Evolutionary conservation across 2,113 vertebrate species (phyloP).

Genomic region (Taurulus bubalis): DNA sequence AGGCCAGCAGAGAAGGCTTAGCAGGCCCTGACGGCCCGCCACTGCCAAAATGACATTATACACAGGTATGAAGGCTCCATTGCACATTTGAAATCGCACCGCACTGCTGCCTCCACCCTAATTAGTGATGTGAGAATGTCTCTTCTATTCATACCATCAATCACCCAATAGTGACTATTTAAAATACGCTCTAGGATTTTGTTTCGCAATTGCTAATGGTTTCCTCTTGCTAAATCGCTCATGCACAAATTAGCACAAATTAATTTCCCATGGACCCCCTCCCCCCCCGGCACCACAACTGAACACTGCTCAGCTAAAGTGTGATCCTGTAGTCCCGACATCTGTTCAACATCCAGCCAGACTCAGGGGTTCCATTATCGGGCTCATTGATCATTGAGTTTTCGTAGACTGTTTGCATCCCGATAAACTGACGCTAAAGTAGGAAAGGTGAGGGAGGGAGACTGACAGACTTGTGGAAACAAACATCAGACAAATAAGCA

Average conservation of each 20-base stretch:
- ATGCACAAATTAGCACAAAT: background rate
- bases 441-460: background rate
- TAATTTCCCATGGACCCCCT: background rate
- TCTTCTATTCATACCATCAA: background rate
- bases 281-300: background rate
- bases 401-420: slow-evolving; percentile 36
- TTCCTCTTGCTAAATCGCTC: background rate
- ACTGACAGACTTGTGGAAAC: background rate
- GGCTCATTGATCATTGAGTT: slow-evolving; percentile 55
- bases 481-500: slow-evolving; percentile 17
- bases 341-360: slow-evolving; percentile 39
- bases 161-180: background rate
- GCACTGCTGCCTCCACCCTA: background rate
- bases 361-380: slow-evolving; percentile 61
- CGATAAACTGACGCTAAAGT: slow-evolving; percentile 46
- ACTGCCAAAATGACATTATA: too few species aligned
- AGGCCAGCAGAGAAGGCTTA: too few species aligned
- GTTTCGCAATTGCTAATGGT: background rate
- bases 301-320: slow-evolving; percentile 17
- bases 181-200: background rate
- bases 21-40: too few species aligned
- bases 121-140: background rate
- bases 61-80: background rate
- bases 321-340: slow-evolving; percentile 29
- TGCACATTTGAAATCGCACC: background rate